These are phyloP conservation scores for Vesta saturnalis DNA, from an alignment of 2,888 invertebrate genomes.

Conservation along the genomic window DNA sequence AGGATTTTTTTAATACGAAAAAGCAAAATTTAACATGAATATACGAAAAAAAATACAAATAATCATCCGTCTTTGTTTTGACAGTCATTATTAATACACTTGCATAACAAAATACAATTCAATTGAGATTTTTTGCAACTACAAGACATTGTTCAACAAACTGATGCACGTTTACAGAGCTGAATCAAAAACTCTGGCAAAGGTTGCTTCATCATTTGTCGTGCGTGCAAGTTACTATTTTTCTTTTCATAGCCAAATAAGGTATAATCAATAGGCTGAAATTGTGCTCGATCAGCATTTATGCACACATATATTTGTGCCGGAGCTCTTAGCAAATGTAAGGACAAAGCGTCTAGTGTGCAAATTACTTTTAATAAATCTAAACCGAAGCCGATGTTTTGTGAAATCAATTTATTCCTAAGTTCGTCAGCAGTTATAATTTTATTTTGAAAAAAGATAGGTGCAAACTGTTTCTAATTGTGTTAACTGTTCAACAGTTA, in stretches of 20 bases:
- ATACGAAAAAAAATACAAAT: neutral
- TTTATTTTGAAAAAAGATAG: no score
- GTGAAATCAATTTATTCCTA: slow-evolving; percentile 36
- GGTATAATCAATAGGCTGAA: slow-evolving; percentile 44
- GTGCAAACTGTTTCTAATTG: no score
- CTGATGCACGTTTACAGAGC: no score
- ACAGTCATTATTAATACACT: neutral
- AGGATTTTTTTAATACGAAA: no score
- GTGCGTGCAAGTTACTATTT: neutral
- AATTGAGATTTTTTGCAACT: no score
- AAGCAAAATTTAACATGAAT: no score
- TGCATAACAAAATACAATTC: neutral
- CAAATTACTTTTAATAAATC: slow-evolving; percentile 45
- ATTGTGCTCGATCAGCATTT: slow-evolving; percentile 43
- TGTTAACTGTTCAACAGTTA: neutral
- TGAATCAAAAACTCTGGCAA: no score
- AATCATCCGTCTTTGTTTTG: neutral
- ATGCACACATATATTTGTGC: slow-evolving; percentile 45
- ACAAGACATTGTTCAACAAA: no score
- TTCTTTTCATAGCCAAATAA: slow-evolving; percentile 41
- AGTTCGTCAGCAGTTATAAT: slow-evolving; percentile 44
- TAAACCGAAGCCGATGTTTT: slow-evolving; percentile 39
- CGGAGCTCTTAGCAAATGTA: slow-evolving; percentile 45
- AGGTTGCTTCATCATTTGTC: no score
- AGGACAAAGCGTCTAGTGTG: slow-evolving; percentile 42